Evolutionary conservation across 2,888 invertebrate species (phyloP).

Genomic region (Trimorus sp.): DNA sequence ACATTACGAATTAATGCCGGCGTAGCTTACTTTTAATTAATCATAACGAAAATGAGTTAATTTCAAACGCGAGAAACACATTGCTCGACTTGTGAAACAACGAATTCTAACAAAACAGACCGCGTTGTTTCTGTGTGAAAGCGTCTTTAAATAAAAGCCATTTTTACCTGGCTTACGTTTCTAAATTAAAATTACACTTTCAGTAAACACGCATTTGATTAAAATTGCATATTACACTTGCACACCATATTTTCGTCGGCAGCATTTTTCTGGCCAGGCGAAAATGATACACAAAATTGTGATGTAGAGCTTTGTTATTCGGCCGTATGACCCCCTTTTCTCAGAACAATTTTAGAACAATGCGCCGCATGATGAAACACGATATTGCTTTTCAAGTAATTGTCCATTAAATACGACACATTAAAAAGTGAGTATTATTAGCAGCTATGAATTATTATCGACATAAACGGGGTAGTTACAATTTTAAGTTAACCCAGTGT

Average conservation of each 20-base stretch:
- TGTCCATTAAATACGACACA: slow-evolving; percentile 30
- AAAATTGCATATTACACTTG: neutral
- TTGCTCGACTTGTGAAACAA: neutral
- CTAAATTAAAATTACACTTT: too few relatives aligned
- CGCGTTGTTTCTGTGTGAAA: neutral
- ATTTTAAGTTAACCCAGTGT: neutral
- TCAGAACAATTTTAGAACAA: slow-evolving; percentile 41
- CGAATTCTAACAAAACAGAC: neutral
- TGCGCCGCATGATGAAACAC: slow-evolving; percentile 35
- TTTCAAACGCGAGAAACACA: too few relatives aligned
- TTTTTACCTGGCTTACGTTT: too few relatives aligned
- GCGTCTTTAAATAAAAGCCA: neutral
- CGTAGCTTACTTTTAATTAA: too few relatives aligned
- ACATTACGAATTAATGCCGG: neutral
- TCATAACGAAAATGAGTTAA: too few relatives aligned
- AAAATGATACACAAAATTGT: slow-evolving; percentile 40
- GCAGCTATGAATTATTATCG: slow-evolving; percentile 33
- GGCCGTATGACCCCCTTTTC: slow-evolving; percentile 54
- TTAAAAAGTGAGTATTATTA: slow-evolving; percentile 33
- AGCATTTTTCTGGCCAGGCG: slow-evolving; percentile 4
- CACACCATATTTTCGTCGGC: neutral
- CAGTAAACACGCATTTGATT: too few relatives aligned
- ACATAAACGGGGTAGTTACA: neutral
- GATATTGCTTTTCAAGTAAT: slow-evolving; percentile 51
- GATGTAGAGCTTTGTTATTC: slow-evolving; percentile 50